Evolutionary conservation across 2,888 invertebrate genomes (phyloP), one percentile per base, ranked within the genome.

Genomic region (Siphonodentalium dalli): DNA sequence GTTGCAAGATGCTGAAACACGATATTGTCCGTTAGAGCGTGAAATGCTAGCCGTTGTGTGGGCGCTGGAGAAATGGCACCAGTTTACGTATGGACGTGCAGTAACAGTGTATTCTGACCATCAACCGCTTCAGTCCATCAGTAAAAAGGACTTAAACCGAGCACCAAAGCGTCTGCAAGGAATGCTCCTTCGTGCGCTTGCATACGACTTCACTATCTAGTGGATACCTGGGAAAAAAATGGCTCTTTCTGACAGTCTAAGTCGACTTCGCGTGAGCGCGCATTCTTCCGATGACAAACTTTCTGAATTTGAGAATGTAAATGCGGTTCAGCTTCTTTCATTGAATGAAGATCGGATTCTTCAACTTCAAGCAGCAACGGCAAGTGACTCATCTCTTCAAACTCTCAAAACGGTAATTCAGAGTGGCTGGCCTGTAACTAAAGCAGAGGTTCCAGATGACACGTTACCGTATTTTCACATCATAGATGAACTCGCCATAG

Each of bases 161-260:
- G 43, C 48, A 26, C 54, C 46, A 18, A 42, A 15, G 27, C 24
- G 50, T 11, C 40, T 58, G 31, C 54, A 55, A 38, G 28, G 40
- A 24, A 34, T 58, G 46, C 23, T 51, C 5, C 21, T 55, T 27
- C 33, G 43, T 6, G 11, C 26, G 13, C 54, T 21, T n/a, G 26
- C 27, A 11, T 50, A 49, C 29, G 23, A 49, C 45, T 26, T 45
- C 15, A n/a, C n/a, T n/a, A n/a, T n/a, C n/a, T n/a, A n/a, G n/a
- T n/a, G n/a, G n/a, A n/a, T n/a, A n/a, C n/a, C n/a, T n/a, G n/a
- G n/a, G n/a, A n/a, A n/a, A n/a, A n/a, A n/a, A n/a, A n/a, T n/a
- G n/a, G n/a, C n/a, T n/a, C n/a, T n/a, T n/a, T n/a, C n/a, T n/a
- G n/a, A n/a, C n/a, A n/a, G n/a, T n/a, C n/a, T n/a, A n/a, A n/a